phyloP scores from a whole-genome alignment of 2,888 invertebrate genomes.

The Macrosoma leucophasiata region DNA sequence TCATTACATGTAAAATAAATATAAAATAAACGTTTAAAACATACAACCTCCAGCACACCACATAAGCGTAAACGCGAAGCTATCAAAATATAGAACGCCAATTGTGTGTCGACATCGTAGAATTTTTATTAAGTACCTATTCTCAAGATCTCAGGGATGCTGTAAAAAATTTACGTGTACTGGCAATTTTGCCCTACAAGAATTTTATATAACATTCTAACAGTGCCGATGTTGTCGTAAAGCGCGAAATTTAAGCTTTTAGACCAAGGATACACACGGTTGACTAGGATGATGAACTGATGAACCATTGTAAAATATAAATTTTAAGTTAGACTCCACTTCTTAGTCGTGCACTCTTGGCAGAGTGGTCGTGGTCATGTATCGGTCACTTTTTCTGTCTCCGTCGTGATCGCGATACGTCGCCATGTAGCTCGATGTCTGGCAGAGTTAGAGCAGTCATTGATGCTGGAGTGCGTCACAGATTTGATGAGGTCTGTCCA shows the following conservation, averaged over 20 bases:
- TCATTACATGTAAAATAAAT: constrained; percentile 8
- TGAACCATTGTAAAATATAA: too few species aligned
- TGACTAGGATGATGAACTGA: too few species aligned
- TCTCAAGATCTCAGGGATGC: constrained; percentile 36
- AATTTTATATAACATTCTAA: constrained; percentile 49
- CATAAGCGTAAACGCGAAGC: constrained; percentile 10
- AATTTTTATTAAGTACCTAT: constrained; percentile 50
- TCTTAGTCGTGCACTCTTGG: too few species aligned
- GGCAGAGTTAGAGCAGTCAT: too few species aligned
- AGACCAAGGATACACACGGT: too few species aligned
- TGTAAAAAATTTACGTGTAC: constrained; percentile 49
- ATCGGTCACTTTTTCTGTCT: too few species aligned
- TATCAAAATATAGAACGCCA: constrained; percentile 34
- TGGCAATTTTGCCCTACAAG: constrained; percentile 44
- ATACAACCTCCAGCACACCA: not conserved
- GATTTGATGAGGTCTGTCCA: too few species aligned
- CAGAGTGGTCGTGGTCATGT: too few species aligned
- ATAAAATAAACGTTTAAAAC: constrained; percentile 7
- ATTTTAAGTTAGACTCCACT: too few species aligned
- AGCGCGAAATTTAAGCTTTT: constrained; percentile 47
- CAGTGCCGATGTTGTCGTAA: constrained; percentile 41
- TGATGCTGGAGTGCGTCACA: too few species aligned
- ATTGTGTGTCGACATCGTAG: constrained; percentile 37
- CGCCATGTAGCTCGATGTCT: too few species aligned
- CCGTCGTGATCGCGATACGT: too few species aligned